Base-by-base conservation (phyloP, 92 coral and sea anemone genomes). In the Umimayanthus chanpuru region DNA sequence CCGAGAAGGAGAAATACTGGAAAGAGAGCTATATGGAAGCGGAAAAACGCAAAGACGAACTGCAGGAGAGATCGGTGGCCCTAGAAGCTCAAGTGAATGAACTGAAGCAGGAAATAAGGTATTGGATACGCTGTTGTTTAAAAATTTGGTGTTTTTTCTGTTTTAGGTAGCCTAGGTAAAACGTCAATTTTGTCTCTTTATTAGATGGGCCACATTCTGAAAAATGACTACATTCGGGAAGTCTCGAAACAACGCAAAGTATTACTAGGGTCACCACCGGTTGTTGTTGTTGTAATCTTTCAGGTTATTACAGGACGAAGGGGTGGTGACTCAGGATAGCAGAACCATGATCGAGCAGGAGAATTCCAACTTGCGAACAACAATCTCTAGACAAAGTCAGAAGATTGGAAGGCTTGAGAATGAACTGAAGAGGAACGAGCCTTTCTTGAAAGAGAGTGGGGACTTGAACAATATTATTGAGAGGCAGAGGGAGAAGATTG, bases 341-440 rank as follows among this genome's bases (percentile, higher is more conserved):
- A 91, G 92, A 79, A 93, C 98, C 5, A 85, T 94, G 26, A 85
- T 97, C 73, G 98, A 95, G 30, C 98, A 94, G 77, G 98, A 95
- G 72, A 97, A 97, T 68, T 81, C 96, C 9, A 93, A 92, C 41
- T 89, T 97, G 11, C 88, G 99, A 28, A 92, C 98, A 16, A 95
- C 99, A n/a, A 94, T 97, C 47, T 94, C 99, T 15, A 93, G 99
- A 73, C 99, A 97, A 79, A 97, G 99, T 89, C 99, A 97, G 83
- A 97, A 96, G 85, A 96, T 97, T 76, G 99, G 99, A 29, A 88
- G 95, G 71, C 92, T 97, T 9, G 99, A 97, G 88, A 93, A 90
- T 84, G 98, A 95, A 61, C 90, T 93, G 20, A 93, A 92, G 67
- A 94, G 92, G 84, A 92, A 89, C 49, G 95, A 91, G 61, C 85